These are phyloP conservation scores for Peribatodes rhomboidaria DNA, from an alignment of 2,888 invertebrate genomes.

Conservation along the genomic window DNA sequence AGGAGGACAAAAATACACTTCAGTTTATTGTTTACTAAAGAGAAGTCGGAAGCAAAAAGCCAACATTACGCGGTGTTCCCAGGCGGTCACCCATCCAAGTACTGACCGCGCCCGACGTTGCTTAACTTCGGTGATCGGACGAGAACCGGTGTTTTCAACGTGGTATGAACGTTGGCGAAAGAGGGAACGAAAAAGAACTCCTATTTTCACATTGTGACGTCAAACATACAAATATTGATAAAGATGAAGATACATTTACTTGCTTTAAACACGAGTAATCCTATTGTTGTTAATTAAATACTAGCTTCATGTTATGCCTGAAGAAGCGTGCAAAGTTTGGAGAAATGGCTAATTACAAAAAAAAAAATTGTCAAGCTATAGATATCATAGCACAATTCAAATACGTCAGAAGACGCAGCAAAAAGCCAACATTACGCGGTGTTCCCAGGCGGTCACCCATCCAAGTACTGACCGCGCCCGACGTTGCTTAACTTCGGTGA, in stretches of 20 bases:
- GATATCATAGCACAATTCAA: too few relatives aligned
- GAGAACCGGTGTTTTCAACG: slow-evolving; percentile 81
- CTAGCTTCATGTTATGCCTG: too few relatives aligned
- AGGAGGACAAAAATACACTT: too few relatives aligned
- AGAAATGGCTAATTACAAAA: too few relatives aligned
- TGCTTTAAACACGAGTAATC: too few relatives aligned
- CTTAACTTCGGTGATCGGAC: slow-evolving; percentile 85
- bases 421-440: slow-evolving; percentile 74
- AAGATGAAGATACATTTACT: too few relatives aligned
- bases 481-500: slow-evolving; percentile 84
- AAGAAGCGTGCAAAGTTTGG: too few relatives aligned
- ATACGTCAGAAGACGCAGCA: slow-evolving; percentile 41
- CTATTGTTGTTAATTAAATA: too few relatives aligned
- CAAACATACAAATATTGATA: too few relatives aligned
- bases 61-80: slow-evolving; percentile 78
- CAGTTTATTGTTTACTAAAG: too few relatives aligned
- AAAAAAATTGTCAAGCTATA: too few relatives aligned
- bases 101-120: slow-evolving; percentile 82
- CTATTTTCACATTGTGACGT: neutral
- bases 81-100: slow-evolving; percentile 84
- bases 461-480: slow-evolving; percentile 84
- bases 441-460: slow-evolving; percentile 80
- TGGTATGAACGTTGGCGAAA: slow-evolving; percentile 73
- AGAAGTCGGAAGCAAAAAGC: slow-evolving; percentile 41
- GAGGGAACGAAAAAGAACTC: neutral